Conservation (phyloP, 2,888 invertebrate species). For the Chaetoderma sp. region DNA sequence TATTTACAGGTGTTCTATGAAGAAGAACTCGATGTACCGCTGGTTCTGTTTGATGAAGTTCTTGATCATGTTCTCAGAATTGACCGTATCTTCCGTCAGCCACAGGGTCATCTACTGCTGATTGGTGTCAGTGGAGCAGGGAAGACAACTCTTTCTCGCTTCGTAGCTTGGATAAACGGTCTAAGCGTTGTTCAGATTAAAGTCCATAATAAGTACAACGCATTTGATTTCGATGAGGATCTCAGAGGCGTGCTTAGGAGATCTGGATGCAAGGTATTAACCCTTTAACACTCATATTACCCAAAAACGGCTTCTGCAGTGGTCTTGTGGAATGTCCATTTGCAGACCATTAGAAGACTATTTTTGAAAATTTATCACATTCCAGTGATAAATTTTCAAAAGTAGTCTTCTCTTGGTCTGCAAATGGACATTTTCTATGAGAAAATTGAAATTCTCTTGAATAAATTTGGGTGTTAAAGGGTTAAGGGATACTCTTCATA, state of each 20-base stretch:
- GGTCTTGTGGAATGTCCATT: too few relatives aligned
- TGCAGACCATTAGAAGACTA: too few relatives aligned
- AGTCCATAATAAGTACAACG: constrained; percentile 99
- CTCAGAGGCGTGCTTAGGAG: constrained; percentile 77
- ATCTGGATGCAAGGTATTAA: constrained; percentile 73
- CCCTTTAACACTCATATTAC: too few relatives aligned
- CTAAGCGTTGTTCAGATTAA: constrained; percentile 99
- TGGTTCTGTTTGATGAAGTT: constrained; percentile 98
- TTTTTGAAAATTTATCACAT: too few relatives aligned
- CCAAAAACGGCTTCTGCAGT: too few relatives aligned
- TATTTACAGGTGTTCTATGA: constrained; percentile 98
- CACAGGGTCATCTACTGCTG: constrained; percentile 95
- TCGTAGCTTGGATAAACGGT: constrained; percentile 99
- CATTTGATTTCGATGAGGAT: constrained; percentile 99
- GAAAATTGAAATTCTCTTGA: too few relatives aligned
- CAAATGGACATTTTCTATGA: too few relatives aligned
- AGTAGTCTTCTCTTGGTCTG: too few relatives aligned
- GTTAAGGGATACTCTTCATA: too few relatives aligned
- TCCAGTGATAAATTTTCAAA: too few relatives aligned
- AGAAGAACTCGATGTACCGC: constrained; percentile 97
- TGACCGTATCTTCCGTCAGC: constrained; percentile 98
- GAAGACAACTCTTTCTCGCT: constrained; percentile 97
- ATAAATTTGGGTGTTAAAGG: too few relatives aligned
- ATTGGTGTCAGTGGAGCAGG: constrained; percentile 99
- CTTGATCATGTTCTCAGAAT: constrained; percentile 98